phyloP scores from a whole-genome alignment of 2,113 vertebrate species.

The Corvus cornix region DNA sequence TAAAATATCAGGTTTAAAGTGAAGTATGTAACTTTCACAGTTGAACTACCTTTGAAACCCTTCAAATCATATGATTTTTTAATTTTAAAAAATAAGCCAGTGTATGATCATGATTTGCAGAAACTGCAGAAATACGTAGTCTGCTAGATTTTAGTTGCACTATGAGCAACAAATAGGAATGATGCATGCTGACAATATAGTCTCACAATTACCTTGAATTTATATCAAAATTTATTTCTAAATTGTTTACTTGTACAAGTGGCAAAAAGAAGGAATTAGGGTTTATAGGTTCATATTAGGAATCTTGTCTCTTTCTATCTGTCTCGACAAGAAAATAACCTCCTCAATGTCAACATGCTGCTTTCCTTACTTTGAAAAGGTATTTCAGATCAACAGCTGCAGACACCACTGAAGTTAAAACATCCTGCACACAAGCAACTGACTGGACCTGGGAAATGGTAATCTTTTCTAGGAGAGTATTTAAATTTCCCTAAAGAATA shows the following conservation, averaged over 20 bases:
- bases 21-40: background rate
- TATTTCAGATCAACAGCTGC: background rate
- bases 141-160: background rate
- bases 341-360: background rate
- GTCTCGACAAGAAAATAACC: background rate
- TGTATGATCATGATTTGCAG: background rate
- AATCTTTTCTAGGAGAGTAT: background rate
- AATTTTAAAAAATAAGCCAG: background rate
- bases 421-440: background rate
- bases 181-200: background rate
- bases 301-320: background rate
- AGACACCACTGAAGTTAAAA: background rate
- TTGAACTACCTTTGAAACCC: background rate
- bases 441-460: background rate
- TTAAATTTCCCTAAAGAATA: constrained; percentile 38
- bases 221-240: background rate
- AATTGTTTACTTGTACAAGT: background rate
- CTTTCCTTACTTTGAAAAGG: background rate
- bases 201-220: background rate
- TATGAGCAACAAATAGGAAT: background rate
- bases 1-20: background rate
- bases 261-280: background rate
- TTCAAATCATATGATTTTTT: background rate
- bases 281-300: background rate
- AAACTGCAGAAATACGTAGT: background rate